Conservation (phyloP, 1,140 invertebrate genomes). For the Drosophila quadrilineata region DNA sequence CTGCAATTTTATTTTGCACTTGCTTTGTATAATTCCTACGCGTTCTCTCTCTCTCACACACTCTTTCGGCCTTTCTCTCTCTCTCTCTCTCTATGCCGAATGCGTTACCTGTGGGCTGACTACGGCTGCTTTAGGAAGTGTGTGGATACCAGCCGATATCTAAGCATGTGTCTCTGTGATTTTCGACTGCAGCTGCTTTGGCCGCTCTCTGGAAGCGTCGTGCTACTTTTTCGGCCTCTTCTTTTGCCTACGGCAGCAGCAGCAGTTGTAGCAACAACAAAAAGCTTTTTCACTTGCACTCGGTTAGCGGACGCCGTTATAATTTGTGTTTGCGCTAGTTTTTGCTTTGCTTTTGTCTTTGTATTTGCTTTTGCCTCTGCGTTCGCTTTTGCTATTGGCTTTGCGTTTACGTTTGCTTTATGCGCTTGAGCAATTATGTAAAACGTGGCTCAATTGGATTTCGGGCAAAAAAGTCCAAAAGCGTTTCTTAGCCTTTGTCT, state of each 20-base stretch:
- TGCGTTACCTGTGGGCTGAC: slow-evolving; percentile 56
- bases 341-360: slow-evolving; percentile 7
- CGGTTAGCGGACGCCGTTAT: slow-evolving; percentile 58
- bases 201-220: slow-evolving; percentile 38
- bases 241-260: slow-evolving; percentile 19
- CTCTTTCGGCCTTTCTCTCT: slow-evolving; percentile 21
- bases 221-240: slow-evolving; percentile 41
- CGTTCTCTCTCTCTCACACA: slow-evolving; percentile 11
- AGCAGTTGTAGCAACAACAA: too few species aligned
- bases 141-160: slow-evolving; percentile 92
- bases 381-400: slow-evolving; percentile 11
- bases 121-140: slow-evolving; percentile 94
- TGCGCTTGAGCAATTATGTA: slow-evolving; percentile 69
- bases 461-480: too few species aligned
- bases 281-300: slow-evolving; percentile 42
- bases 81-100: slow-evolving; percentile 17
- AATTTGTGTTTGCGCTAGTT: slow-evolving; percentile 32
- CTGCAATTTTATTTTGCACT: slow-evolving; percentile 18
- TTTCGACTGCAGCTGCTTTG: slow-evolving; percentile 63
- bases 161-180: slow-evolving; percentile 86
- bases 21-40: not conserved
- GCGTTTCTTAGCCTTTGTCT: slow-evolving; percentile 18
- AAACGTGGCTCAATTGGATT: slow-evolving; percentile 60
- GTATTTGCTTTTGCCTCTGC: slow-evolving; percentile 8
- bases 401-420: slow-evolving; percentile 33